Evolutionary conservation across 2,797 vertebrate species (phyloP), one percentile per base, ranked within the genome.

Genomic region (Hydrocynus forskahlii): DNA sequence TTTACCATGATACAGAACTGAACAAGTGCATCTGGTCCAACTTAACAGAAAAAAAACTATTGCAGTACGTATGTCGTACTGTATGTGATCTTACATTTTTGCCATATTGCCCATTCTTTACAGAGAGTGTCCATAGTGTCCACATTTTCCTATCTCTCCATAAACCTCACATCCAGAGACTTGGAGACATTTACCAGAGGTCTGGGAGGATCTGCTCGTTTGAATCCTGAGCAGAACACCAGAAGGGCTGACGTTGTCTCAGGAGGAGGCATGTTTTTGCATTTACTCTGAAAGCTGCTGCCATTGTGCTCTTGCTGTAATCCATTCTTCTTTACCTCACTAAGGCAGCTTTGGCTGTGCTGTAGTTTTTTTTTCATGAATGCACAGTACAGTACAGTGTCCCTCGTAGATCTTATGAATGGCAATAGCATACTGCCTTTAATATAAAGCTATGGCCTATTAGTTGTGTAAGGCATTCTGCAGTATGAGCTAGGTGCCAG

Each of bases 401-500:
- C 55, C 25, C 52, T 69, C 45, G 43, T 13, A 45, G 29, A 59
- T 43, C 17, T 59, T 35, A 57, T 57, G 55, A 13, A 45, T 23
- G 72, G n/a, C 19, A 62, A 13, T 60, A 70, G 43, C 4, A 5
- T 52, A 5, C 50, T 40, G 40, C 45, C 43, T 62, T 52, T 69
- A 25, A 68, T 68, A 5, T 40, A 62, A 1, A 14, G n/a, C 16
- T 59, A 5, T 25, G 19, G 52, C 1, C 75, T 76, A 0, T 69
- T 38, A 40, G 25, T 54, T 40, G 13, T 62, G 19, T 48, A 17
- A 13, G 29, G 19, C 19, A 12, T 63, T 70, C 63, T 71, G 81
- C 52, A 62, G 78, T 60, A 54, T 81, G 25, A 75, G 43, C 77
- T 75, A 19, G 43, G 72, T 63, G 71, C 16, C 48, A 43, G 60